Evolutionary conservation across 2,113 vertebrate species (phyloP).

Genomic region (Mobula hypostoma): DNA sequence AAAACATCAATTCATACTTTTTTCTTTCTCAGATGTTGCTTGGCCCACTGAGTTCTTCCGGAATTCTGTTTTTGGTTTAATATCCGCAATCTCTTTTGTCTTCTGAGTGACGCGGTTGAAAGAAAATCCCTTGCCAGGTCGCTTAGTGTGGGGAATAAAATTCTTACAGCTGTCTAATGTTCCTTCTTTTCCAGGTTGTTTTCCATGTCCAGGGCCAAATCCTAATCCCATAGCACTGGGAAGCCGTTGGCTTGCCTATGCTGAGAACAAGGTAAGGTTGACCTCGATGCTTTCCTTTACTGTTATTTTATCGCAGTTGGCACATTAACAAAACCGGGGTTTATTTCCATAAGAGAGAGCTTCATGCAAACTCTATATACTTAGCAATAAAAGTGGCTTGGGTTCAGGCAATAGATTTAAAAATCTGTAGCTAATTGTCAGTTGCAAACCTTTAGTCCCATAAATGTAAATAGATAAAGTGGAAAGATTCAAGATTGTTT

Average conservation of each 20-base stretch:
- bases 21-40: too few species aligned
- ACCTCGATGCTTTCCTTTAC: neutral
- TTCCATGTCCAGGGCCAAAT: slow-evolving; percentile 89
- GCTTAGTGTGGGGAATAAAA: neutral
- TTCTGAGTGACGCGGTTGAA: neutral
- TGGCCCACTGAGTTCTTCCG: too few species aligned
- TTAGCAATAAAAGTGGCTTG: neutral
- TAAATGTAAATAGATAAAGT: too few species aligned
- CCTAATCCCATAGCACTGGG: slow-evolving; percentile 93
- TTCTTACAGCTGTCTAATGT: slow-evolving; percentile 41
- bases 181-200: slow-evolving; percentile 74
- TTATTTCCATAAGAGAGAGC: neutral
- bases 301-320: neutral
- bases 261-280: slow-evolving; percentile 87
- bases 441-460: neutral
- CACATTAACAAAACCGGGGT: too few species aligned
- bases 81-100: neutral
- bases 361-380: neutral
- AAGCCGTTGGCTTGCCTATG: slow-evolving; percentile 92
- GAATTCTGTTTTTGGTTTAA: too few species aligned
- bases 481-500: too few species aligned
- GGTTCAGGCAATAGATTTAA: neutral
- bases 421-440: neutral
- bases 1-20: too few species aligned
- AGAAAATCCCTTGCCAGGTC: neutral